Evolutionary conservation across 2,113 vertebrate genomes (phyloP), one percentile per base, ranked within the genome.

Genomic region (Gasterosteus nipponicus): DNA sequence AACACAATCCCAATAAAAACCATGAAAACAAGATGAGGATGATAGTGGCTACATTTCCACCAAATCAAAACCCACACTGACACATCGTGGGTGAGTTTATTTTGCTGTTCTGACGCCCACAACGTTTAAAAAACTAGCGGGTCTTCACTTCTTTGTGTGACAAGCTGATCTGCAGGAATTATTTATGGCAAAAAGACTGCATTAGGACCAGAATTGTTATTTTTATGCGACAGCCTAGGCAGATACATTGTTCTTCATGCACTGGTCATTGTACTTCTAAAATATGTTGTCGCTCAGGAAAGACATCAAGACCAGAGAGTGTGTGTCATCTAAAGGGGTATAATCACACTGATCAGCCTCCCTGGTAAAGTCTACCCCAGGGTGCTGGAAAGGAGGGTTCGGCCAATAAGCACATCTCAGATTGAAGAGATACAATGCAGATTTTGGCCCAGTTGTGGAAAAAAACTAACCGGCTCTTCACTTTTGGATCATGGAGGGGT

Each of bases 21-120:
- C 64, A 62, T 18, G 38, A 38, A 47, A 44, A 35, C 46, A 47
- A n/a, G 63, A 60, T 49, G 16, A 60, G 22, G 74, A 51, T 31
- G 10, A 38, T 18, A n/a, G 18, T 3, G 26, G 15, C 51, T 51
- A 3, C 38, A 75, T 10, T 22, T 61, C 22, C 31, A 49, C 18
- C 15, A 5, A 46, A 46, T 46, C 44, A 46, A 46, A 47, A 49
- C 18, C 19, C 31, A 31, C 10, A 39, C n/a, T 38, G 15, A 68
- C 22, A 60, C n/a, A 12, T 16, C 31, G 16, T 57, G 14, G n/a
- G 49, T 39, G 12, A 57, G 11, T 39, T 53, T 10, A 38, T n/a
- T 66, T 33, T 49, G 29, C 16, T 19, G 4, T 31, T 57, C 35
- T 56, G 4, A 69, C 2, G 35, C 35, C 3, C 49, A 41, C 2